Evolutionary conservation across 2,113 vertebrate species (phyloP), one percentile per base, ranked within the genome.

Genomic region (Lepisosteus osseus): DNA sequence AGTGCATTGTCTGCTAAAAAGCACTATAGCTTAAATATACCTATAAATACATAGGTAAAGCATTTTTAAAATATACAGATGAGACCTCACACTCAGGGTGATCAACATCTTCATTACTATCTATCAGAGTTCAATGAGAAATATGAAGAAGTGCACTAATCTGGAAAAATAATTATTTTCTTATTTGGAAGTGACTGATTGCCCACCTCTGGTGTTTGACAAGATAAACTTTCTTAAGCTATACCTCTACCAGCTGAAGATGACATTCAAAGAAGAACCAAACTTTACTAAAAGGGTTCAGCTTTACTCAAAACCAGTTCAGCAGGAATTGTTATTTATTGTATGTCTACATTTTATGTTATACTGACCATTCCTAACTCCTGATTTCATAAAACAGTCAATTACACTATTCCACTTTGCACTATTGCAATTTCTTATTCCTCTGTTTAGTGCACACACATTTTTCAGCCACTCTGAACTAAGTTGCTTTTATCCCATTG

Each of bases 21-120:
- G 40, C 4, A n/a, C 61, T 29, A 62, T 59, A 29, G 4, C 43
- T 67, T 69, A 40, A 5, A 14, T 4, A 43, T 54, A 66, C 51
- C 42, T 43, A 6, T 45, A 43, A 65, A 12, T 45, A 17, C 13
- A 9, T 7, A 51, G 7, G 41, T 66, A 72, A 67, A 59, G 71
- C 65, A 61, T 67, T 72, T 72, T 72, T 13, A 51, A 72, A 72
- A 67, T 72, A 67, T 67, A 72, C 11, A 40, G 71, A 56, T 72
- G 55, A 67, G 55, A 66, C 65, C 40, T 41, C 61, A 43, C 64
- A 61, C 66, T 61, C 15, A 41, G 59, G 63, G 40, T 63, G 56
- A 40, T 72, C 63, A 57, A 66, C 41, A 67, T 63, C 67, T 72
- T 67, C 55, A 67, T 72, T 43, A 61, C 15, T 7, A 66, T 65